Percentiles rank a stretch among this genome's conserved stretches.
These are phyloP conservation scores for Tholera decimalis DNA, from an alignment of 2,888 invertebrate genomes.

Conservation along the genomic window DNA sequence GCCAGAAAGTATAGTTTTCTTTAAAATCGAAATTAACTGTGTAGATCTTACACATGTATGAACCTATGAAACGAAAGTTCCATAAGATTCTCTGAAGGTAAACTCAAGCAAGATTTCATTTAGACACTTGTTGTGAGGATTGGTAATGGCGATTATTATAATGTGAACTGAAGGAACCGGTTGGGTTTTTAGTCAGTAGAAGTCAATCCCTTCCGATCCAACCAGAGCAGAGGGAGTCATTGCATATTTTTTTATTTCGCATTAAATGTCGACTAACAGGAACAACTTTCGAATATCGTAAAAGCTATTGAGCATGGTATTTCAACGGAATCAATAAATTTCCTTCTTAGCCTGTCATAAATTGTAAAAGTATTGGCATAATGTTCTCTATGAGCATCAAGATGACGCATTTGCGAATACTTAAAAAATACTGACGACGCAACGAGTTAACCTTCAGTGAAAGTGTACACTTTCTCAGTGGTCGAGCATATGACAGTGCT, in stretches of 20 bases:
- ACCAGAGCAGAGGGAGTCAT: no score
- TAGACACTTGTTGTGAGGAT: background rate
- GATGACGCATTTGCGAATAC: conserved; percentile 3
- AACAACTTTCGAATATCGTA: conserved; percentile 33
- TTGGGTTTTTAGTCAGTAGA: no score
- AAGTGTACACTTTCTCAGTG: conserved; percentile 34
- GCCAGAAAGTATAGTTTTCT: conserved; percentile 24
- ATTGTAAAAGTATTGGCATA: conserved; percentile 15
- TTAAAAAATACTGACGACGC: background rate
- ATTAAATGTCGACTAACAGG: conserved; percentile 44
- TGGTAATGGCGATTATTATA: background rate
- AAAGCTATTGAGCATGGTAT: background rate
- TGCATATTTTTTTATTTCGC: conserved; percentile 17
- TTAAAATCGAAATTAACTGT: conserved; percentile 18
- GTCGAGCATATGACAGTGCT: conserved; percentile 9
- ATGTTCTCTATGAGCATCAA: background rate
- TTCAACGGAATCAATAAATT: conserved; percentile 15
- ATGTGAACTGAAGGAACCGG: no score
- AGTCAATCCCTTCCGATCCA: no score
- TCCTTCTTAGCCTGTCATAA: conserved; percentile 25
- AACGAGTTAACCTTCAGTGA: conserved; percentile 45
- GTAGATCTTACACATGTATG: background rate
- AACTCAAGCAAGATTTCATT: background rate
- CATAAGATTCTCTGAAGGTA: background rate
- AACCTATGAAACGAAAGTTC: conserved; percentile 12